phyloP scores from a whole-genome alignment of 1,140 invertebrate genomes.

The Pseudomyrmex pallidus region DNA sequence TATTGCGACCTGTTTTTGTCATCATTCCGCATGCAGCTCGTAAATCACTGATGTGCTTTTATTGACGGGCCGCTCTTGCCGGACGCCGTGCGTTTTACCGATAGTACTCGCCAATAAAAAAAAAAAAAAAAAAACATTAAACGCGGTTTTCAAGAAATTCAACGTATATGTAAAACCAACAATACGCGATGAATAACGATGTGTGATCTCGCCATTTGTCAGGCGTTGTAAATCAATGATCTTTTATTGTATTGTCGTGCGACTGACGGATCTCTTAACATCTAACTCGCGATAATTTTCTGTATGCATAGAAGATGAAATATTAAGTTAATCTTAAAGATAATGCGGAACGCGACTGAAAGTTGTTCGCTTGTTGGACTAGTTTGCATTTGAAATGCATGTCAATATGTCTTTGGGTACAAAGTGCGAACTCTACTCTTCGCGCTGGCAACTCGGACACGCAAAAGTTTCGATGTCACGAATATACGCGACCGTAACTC shows the following conservation, averaged over 20 bases:
- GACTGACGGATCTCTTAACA: not conserved
- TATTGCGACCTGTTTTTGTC: constrained; percentile 57
- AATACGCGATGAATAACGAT: constrained; percentile 16
- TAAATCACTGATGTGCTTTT: constrained; percentile 44
- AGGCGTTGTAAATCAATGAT: constrained; percentile 26
- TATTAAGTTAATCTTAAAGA: not conserved
- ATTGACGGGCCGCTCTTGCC: constrained; percentile 48
- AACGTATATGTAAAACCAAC: constrained; percentile 5
- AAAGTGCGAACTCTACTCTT: not conserved
- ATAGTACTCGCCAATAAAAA: constrained; percentile 24
- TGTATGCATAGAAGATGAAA: not conserved
- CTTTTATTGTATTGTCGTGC: not conserved
- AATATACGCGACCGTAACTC: constrained; percentile 9
- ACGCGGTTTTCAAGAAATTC: constrained; percentile 47
- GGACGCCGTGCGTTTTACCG: constrained; percentile 26
- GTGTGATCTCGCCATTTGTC: constrained; percentile 16
- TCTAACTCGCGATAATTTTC: not conserved
- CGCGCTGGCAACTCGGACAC: constrained; percentile 2
- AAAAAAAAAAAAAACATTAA: constrained; percentile 12
- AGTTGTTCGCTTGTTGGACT: not conserved
- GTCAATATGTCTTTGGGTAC: constrained; percentile 57
- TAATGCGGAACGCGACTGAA: not conserved
- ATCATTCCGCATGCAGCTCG: constrained; percentile 49
- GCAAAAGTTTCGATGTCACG: constrained; percentile 48
- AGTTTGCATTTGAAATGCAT: constrained; percentile 19